A percentile compares a stretch with the other conserved stretches of the same genome.
Evolutionary conservation across 2,888 invertebrate genomes (phyloP).

Genomic region (Diabrotica balteata): DNA sequence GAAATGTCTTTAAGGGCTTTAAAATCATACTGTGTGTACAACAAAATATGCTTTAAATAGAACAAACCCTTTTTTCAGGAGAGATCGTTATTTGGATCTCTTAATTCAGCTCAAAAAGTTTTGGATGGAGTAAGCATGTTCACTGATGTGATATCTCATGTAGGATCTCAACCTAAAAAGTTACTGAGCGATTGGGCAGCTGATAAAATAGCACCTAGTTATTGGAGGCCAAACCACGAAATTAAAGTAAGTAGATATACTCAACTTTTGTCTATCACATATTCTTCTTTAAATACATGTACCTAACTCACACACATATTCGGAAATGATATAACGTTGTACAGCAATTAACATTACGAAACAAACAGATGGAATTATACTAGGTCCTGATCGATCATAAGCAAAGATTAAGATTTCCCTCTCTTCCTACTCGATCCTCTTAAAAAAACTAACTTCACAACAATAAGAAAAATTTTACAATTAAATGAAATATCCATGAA

Average conservation of each 20-base stretch:
- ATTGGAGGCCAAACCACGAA: constrained; percentile 81
- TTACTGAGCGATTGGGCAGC: constrained; percentile 75
- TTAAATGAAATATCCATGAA: too few species aligned
- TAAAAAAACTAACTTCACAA: too few species aligned
- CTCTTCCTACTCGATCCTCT: too few species aligned
- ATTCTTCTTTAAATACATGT: too few species aligned
- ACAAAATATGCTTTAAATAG: constrained; percentile 45
- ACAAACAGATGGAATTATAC: too few species aligned
- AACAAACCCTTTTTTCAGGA: constrained; percentile 57
- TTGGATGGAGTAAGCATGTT: constrained; percentile 68
- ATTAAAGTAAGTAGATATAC: constrained; percentile 65
- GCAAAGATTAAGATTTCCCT: too few species aligned
- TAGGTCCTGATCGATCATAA: too few species aligned
- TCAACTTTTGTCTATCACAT: too few species aligned
- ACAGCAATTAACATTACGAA: too few species aligned
- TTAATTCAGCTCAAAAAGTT: constrained; percentile 61
- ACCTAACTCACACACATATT: too few species aligned
- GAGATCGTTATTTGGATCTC: constrained; percentile 51
- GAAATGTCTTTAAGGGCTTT: constrained; percentile 45
- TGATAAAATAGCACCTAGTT: constrained; percentile 78
- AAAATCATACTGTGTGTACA: constrained; percentile 13
- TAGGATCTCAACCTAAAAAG: constrained; percentile 76
- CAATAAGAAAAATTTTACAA: too few species aligned
- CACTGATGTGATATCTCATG: constrained; percentile 67
- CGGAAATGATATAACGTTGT: too few species aligned